These are phyloP conservation scores for Masnerella sp. DNA, from an alignment of 2,888 invertebrate genomes.

Conservation along the genomic window DNA sequence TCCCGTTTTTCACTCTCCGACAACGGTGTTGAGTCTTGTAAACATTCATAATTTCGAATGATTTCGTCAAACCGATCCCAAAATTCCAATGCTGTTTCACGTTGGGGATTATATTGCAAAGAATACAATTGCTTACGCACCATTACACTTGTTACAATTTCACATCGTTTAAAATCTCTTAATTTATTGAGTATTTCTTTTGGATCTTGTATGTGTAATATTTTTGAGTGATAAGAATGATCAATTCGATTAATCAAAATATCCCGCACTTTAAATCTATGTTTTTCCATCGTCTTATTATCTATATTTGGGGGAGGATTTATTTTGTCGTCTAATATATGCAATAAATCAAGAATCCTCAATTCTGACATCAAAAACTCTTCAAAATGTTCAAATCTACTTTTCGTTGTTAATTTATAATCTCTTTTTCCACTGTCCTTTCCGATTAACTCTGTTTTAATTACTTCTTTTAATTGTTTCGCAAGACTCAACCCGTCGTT, in stretches of 20 bases:
- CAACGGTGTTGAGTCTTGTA: conserved; percentile 38
- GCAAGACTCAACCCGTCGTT: not conserved
- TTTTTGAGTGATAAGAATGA: not conserved
- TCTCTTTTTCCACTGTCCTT: not conserved
- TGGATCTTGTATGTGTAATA: not conserved
- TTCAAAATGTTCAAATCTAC: not conserved
- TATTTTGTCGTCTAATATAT: not conserved
- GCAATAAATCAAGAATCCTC: not conserved
- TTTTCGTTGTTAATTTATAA: not conserved
- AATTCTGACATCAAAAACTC: not conserved
- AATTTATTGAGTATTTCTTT: not conserved
- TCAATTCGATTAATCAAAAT: not conserved
- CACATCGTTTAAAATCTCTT: conserved; percentile 8
- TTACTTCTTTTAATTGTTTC: not conserved
- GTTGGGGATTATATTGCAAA: conserved; percentile 47
- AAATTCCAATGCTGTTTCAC: conserved; percentile 49
- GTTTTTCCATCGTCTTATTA: not conserved
- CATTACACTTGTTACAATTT: conserved; percentile 46
- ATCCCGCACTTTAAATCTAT: not conserved
- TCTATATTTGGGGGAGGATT: not conserved
- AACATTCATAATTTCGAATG: conserved; percentile 49
- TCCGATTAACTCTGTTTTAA: not conserved
- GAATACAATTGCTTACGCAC: conserved; percentile 51
- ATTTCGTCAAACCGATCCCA: conserved; percentile 54
- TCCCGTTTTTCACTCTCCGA: conserved; percentile 50